Evolutionary conservation across 2,797 vertebrate species (phyloP), one percentile per base, ranked within the genome.

Genomic region (Enteromius trimaculatus): DNA sequence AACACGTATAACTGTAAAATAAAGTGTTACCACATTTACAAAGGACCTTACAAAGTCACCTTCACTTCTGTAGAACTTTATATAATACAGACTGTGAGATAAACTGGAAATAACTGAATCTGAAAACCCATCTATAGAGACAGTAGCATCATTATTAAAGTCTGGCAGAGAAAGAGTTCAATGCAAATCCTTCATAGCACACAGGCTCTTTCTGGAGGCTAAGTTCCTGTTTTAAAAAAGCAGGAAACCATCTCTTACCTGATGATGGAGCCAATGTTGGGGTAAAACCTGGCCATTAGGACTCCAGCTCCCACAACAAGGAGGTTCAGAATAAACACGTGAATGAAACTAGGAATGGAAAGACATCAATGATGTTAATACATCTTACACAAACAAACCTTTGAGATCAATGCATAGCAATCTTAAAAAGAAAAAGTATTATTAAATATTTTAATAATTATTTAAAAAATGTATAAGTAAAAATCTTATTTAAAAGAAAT

Each of bases 231-330:
- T 58, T 26, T 13, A 58, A 23, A 23, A 60, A 58, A 23, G 10
- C 1, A 58, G n/a, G 10, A 58, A 13, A 11, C 6, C 1, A 23
- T 8, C 4, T 53, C 86, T 86, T 91, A 99, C 98, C 98, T 95
- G 92, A 98, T 98, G 85, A 99, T 98, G 78, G 96, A 96, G 83
- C 97, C 98, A 72, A 99, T 98, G 87, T 99, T 98, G 44, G 98
- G 97, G 89, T 97, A 99, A 90, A 97, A 96, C 92, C 87, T 95
- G 89, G 97, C 96, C 95, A 97, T 95, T 79, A 93, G 89, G 68
- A 99, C 96, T 51, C 97, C 97, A 88, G 94, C 85, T 89, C 93
- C 96, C 80, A 98, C 96, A 64, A 98, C 90, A 2, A 95, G 1
- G 23, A 96, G 0, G 80, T 99, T 99, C 88, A 98, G 92, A 42